Base-by-base conservation (phyloP, 1,140 invertebrate genomes). In the Drosophila murphyi region DNA sequence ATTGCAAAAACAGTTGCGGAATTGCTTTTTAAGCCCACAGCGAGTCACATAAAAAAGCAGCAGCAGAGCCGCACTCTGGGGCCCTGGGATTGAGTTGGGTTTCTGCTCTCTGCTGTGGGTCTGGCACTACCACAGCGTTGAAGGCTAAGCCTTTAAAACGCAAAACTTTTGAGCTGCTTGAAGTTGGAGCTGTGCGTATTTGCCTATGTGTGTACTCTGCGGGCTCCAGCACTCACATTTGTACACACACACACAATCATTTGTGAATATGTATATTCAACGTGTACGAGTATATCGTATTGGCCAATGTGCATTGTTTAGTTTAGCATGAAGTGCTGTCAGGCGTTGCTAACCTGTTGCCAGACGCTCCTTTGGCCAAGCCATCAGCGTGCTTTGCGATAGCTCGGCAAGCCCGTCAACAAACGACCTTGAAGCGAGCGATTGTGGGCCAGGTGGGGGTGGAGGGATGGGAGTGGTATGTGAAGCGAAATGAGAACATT, bases 21-120 rank as follows among this genome's bases (percentile, higher is more conserved):
- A 87, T 87, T 87, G 83, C 83, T 87, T 89, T 87, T 87, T 87
- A 87, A 87, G 87, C 83, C 83, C 83, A 83, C 83, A 80, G 80
- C 87, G 73, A 70, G 77, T 47, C 68, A 76, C 85, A 87, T 87
- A 80, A 88, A 87, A 87, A 79, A 54, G 52, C 48, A 51, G 48
- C 75, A 87, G 71, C 71, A 72, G 57, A 79, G 71, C 71, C 76
- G 61, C 62, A 72, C 83, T 82, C 80, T 59, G 45, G 82, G 83
- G 82, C 51, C 64, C 65, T 68, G 68, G 72, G 72, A 78, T 72
- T 61, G 55, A 79, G 70, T 64, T 76, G 73, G 76, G 62, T 37
- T 7, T 37, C 47, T 39, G 43, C 41, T 64, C 37, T 56, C 52
- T 39, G 54, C 32, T 39, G 59, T 43, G 59, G 41, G 48, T 37